These are phyloP conservation scores for Pseudoatta argentina DNA, from an alignment of 1,140 invertebrate species.

Conservation along the genomic window DNA sequence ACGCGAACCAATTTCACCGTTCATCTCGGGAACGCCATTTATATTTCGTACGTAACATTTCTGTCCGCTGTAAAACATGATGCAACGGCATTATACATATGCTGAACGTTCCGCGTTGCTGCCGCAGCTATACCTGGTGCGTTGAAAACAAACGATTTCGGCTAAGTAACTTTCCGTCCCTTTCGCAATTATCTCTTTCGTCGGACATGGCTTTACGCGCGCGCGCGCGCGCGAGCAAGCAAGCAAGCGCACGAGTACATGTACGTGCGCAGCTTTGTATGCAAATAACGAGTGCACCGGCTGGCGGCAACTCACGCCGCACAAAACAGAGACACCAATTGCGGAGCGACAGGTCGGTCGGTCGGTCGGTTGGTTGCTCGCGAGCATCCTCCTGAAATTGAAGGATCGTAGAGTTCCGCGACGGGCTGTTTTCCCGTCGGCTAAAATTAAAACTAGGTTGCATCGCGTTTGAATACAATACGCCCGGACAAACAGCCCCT, in stretches of 20 bases:
- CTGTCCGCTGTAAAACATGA: slow-evolving; percentile 34
- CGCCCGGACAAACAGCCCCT: slow-evolving; percentile 43
- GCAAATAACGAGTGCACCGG: slow-evolving; percentile 60
- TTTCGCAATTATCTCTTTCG: slow-evolving; percentile 62
- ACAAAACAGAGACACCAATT: slow-evolving; percentile 42
- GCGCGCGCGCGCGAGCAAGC: too few species aligned
- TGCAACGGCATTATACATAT: slow-evolving; percentile 50
- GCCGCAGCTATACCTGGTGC: slow-evolving; percentile 22
- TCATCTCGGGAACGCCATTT: slow-evolving; percentile 37
- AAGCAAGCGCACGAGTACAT: not conserved
- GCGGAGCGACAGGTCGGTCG: slow-evolving; percentile 37
- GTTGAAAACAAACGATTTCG: slow-evolving; percentile 55
- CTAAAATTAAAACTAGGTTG: slow-evolving; percentile 64
- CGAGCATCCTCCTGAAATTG: slow-evolving; percentile 31
- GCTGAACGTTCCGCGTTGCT: slow-evolving; percentile 42
- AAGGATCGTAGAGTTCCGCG: slow-evolving; percentile 37
- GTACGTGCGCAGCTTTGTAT: slow-evolving; percentile 42
- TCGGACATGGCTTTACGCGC: slow-evolving; percentile 22
- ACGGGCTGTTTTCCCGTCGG: slow-evolving; percentile 38
- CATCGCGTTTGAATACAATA: slow-evolving; percentile 57
- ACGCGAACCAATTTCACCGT: slow-evolving; percentile 44
- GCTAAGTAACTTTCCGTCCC: slow-evolving; percentile 59
- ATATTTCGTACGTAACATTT: slow-evolving; percentile 36
- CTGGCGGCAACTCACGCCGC: slow-evolving; percentile 29
- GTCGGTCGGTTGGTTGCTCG: not conserved